phyloP scores from a whole-genome alignment of 2,797 vertebrate genomes.

The Lycodopsis pacificus region DNA sequence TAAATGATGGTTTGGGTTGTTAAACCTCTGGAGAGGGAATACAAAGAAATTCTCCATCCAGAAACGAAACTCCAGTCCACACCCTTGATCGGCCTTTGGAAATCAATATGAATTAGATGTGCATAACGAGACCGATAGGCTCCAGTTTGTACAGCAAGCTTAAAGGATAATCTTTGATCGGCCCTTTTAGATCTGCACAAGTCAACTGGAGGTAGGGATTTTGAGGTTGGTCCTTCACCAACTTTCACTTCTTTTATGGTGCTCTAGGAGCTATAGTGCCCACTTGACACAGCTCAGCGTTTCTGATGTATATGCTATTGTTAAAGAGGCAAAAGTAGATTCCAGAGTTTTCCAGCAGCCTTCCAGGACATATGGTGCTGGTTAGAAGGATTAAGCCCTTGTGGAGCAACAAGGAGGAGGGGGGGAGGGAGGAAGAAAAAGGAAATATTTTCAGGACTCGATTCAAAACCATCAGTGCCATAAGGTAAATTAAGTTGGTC shows the following conservation, averaged over 20 bases:
- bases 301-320: constrained; percentile 78
- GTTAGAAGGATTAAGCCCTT: constrained; percentile 82
- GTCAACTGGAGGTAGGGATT: constrained; percentile 27
- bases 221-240: constrained; percentile 33
- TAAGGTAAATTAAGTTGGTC: constrained; percentile 74
- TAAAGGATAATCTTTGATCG: constrained; percentile 26
- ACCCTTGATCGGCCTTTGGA: constrained; percentile 38
- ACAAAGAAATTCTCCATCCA: constrained; percentile 27
- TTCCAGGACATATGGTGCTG: constrained; percentile 82
- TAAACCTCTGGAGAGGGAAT: constrained; percentile 42
- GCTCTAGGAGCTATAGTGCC: constrained; percentile 48
- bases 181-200: constrained; percentile 32
- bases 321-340: constrained; percentile 78
- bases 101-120: constrained; percentile 54
- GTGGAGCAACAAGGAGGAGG: constrained; percentile 64
- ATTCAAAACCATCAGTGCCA: constrained; percentile 78
- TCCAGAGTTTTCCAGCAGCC: constrained; percentile 80
- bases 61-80: constrained; percentile 28
- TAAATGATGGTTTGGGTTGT: constrained; percentile 42
- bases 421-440: constrained; percentile 46
- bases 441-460: constrained; percentile 77
- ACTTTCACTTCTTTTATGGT: constrained; percentile 30
- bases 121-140: constrained; percentile 32
- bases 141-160: constrained; percentile 42
- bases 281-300: constrained; percentile 68